These are phyloP conservation scores for Pygoscelis adeliae DNA, from an alignment of 2,113 vertebrate genomes.

Conservation along the genomic window DNA sequence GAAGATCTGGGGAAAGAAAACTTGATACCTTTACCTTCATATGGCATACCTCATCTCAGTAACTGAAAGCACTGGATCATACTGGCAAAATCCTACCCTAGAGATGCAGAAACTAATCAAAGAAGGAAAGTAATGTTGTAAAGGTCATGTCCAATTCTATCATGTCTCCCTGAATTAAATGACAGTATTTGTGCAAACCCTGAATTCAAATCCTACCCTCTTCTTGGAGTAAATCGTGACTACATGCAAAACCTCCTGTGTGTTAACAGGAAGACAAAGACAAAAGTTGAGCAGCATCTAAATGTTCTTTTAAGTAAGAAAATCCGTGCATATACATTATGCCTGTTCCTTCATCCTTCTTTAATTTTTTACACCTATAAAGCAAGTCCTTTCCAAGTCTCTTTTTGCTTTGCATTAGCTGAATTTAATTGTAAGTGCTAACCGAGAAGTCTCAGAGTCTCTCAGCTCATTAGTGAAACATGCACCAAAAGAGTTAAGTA, in stretches of 20 bases:
- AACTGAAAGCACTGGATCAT: not conserved
- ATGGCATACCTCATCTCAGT: not conserved
- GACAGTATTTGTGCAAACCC: not conserved
- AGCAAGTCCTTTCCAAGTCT: not conserved
- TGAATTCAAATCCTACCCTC: not conserved
- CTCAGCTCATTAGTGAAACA: slow-evolving; percentile 18
- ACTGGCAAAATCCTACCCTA: not conserved
- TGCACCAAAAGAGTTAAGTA: slow-evolving; percentile 17
- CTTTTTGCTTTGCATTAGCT: not conserved
- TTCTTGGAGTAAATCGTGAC: not conserved
- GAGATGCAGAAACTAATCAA: not conserved
- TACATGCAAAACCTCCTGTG: not conserved
- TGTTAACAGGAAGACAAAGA: not conserved
- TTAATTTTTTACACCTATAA: not conserved
- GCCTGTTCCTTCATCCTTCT: not conserved
- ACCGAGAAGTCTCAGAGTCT: not conserved
- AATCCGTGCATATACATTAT: not conserved
- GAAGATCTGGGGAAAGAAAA: not conserved
- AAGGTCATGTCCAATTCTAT: not conserved
- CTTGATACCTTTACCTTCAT: not conserved
- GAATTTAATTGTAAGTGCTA: slow-evolving; percentile 24
- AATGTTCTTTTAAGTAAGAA: not conserved
- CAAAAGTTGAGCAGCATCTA: not conserved
- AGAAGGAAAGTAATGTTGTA: not conserved
- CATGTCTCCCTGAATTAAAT: not conserved